Evolutionary conservation across 2,113 vertebrate genomes (phyloP), one percentile per base, ranked within the genome.

Genomic region (Misgurnus anguillicaudatus): DNA sequence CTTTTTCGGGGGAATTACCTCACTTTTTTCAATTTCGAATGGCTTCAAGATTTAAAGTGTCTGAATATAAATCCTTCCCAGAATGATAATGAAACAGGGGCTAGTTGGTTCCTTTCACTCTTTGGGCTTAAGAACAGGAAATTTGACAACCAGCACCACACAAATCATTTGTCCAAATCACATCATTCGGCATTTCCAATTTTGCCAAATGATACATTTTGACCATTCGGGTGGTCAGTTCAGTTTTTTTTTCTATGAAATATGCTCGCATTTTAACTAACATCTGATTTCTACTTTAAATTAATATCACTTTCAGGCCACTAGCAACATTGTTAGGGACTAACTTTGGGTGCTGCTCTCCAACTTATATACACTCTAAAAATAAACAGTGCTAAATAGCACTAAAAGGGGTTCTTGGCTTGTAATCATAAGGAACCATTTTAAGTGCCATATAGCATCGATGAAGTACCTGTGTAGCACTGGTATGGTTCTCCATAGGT

Each of bases 1-100:
- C 71, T 84, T 94, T 93, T 92, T 88, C 90, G 90, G 89, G 90
- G 89, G 89, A 87, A 90, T 92, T 91, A 90, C 88, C 91, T 87
- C 80, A 85, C 85, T 87, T 85, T 92, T 94, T 94, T 94, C 90
- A 89, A 91, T 94, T 93, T 91, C 89, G 90, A 90, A 86, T 90
- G 87, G 89, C 89, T 83, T 88, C 74, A 83, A 48, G 77, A 81
- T 87, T 85, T 70, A 66, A 55, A 78, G 65, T 81, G 84, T 84
- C 8, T 80, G 77, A 86, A 85, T 82, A 81, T 80, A 87, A 86
- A 86, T 86, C 76, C 41, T 85, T 39, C n/a, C 21, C 21, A 11
- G 67, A 60, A 62, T 57, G 67, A 45, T 83, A 78, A 87, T 87
- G 79, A 85, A 86, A 85, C 86, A 85, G 51, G 80, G 62, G 45